Percentiles rank a stretch among this genome's conserved stretches.
Conservation (phyloP, 2,113 vertebrate species). For the Pituophis catenifer region DNA sequence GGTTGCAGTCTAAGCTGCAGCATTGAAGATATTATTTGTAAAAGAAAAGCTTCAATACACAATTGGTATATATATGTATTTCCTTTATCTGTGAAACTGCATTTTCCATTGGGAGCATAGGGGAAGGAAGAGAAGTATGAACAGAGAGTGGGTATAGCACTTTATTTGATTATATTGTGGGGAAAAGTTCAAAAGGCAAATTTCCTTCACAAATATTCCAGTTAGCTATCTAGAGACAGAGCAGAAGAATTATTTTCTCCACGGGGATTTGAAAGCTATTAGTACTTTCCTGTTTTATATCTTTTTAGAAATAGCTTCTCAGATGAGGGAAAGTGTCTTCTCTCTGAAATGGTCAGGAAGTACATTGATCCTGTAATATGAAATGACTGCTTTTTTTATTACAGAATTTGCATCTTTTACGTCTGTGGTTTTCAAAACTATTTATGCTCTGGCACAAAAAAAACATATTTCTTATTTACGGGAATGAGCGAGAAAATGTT, state of each 20-base stretch:
- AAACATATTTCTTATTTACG: not conserved
- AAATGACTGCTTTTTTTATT: slow-evolving; percentile 27
- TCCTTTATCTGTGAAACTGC: not conserved
- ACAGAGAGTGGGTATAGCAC: not conserved
- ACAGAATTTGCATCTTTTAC: slow-evolving; percentile 36
- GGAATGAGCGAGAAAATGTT: slow-evolving; percentile 9
- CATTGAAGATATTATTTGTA: not conserved
- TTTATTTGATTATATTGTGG: not conserved
- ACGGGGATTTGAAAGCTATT: slow-evolving; percentile 1
- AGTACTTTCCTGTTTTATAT: not conserved
- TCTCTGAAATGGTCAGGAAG: slow-evolving; percentile 2
- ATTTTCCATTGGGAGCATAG: not conserved
- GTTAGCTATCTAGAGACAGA: not conserved
- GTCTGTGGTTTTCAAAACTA: not conserved
- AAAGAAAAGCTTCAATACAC: not conserved
- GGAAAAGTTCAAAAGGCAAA: not conserved
- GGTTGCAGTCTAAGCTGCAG: not conserved
- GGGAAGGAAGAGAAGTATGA: not conserved
- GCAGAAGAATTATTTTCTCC: not conserved
- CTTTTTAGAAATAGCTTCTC: not conserved
- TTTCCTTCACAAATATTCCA: slow-evolving; percentile 6
- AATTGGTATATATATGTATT: not conserved
- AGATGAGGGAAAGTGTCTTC: not conserved
- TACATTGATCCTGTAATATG: slow-evolving; percentile 10
- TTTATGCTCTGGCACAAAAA: slow-evolving; percentile 21